phyloP scores from a whole-genome alignment of 2,113 vertebrate genomes.

The Acrocephalus arundinaceus region DNA sequence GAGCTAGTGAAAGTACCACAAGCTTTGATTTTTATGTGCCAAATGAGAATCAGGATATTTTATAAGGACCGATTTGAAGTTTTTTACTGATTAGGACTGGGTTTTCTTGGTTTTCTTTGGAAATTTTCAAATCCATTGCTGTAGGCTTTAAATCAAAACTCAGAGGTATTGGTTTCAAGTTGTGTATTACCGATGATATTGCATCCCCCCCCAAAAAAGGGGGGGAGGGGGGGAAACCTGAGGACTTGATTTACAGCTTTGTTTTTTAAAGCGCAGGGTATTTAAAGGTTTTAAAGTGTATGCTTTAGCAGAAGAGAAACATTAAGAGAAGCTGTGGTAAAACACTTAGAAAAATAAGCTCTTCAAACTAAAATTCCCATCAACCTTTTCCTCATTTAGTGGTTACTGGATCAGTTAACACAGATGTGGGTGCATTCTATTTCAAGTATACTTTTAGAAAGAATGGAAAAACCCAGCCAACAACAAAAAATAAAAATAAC shows the following conservation, averaged over 20 bases:
- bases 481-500: no score
- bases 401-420: background rate
- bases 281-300: background rate
- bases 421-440: background rate
- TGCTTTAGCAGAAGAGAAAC: background rate
- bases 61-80: background rate
- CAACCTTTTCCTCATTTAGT: background rate
- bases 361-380: background rate
- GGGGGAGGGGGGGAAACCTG: fast-evolving
- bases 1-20: background rate
- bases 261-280: background rate
- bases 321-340: background rate
- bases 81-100: background rate
- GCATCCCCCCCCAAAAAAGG: background rate
- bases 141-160: background rate
- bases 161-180: background rate
- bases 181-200: background rate
- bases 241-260: background rate
- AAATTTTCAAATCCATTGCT: background rate
- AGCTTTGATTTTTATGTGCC: background rate
- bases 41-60: background rate
- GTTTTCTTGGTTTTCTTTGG: background rate
- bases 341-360: background rate
- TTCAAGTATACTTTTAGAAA: background rate
- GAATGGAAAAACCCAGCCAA: background rate